Evolutionary conservation across 2,797 vertebrate species (phyloP).

Genomic region (Myiotriccus ornatus): DNA sequence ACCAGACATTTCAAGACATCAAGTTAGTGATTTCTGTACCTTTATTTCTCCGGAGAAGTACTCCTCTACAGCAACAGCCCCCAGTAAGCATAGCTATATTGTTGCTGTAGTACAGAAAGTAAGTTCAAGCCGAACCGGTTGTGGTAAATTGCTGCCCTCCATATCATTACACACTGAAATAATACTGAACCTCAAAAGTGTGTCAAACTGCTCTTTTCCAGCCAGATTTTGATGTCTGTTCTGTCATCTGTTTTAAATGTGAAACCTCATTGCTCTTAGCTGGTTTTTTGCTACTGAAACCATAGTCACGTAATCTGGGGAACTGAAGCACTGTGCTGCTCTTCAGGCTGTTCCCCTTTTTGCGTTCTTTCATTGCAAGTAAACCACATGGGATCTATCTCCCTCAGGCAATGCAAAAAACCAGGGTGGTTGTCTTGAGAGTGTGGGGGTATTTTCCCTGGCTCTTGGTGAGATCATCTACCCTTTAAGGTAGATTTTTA

Average conservation of each 20-base stretch:
- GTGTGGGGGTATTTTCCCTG: not conserved
- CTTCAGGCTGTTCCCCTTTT: not conserved
- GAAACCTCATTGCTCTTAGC: not conserved
- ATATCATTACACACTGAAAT: not conserved
- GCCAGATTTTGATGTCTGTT: not conserved
- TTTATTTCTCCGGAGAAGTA: not conserved
- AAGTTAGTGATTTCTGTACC: not conserved
- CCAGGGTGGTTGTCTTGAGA: not conserved
- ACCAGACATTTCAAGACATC: not conserved
- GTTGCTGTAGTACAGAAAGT: not conserved
- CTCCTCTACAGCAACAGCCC: not conserved
- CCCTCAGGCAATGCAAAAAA: not conserved
- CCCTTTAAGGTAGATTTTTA: not conserved
- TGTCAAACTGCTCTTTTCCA: not conserved
- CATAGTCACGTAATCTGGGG: not conserved
- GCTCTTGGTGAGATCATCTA: not conserved
- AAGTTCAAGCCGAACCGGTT: not conserved
- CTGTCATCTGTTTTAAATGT: not conserved
- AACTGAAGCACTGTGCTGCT: not conserved
- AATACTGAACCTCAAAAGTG: not conserved
- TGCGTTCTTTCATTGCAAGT: not conserved
- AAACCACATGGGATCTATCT: not conserved
- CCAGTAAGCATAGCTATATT: not conserved
- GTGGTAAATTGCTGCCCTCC: not conserved
- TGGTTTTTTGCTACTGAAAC: not conserved